Conservation (phyloP, 2,797 vertebrate genomes). For the Scleropages formosus region DNA sequence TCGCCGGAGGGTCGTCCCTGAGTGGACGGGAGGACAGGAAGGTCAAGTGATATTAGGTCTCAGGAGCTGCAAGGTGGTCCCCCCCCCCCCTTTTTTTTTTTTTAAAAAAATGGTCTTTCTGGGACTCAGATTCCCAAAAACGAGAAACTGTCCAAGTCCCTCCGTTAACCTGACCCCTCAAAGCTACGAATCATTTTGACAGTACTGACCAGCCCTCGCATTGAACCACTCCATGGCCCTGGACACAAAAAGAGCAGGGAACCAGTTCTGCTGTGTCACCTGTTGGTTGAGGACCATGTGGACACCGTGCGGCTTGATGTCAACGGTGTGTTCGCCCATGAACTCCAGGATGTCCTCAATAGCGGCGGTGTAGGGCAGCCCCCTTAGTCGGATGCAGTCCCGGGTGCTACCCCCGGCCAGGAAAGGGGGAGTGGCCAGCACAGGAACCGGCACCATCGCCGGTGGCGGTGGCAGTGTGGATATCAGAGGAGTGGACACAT, state of each 20-base stretch:
- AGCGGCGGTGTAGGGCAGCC: conserved; percentile 88
- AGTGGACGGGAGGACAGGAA: neutral
- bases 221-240: conserved; percentile 13
- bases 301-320: conserved; percentile 93
- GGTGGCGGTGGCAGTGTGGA: conserved; percentile 83
- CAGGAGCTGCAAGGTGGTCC: no score
- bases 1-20: conserved; percentile 93
- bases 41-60: neutral
- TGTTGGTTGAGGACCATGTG: conserved; percentile 98
- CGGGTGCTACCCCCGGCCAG: conserved; percentile 76
- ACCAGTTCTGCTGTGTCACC: conserved; percentile 51
- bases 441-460: conserved; percentile 71
- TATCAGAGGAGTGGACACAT: conserved; percentile 88
- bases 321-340: conserved; percentile 86
- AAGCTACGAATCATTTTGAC: no score
- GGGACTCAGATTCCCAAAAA: no score
- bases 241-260: neutral
- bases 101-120: no score
- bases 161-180: no score
- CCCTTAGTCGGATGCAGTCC: conserved; percentile 86
- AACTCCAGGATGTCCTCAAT: conserved; percentile 95
- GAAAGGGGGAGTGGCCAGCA: conserved; percentile 77
- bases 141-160: no score
- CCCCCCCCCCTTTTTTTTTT: no score
- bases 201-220: no score